Base-by-base conservation (phyloP, 2,888 invertebrate species). In the Conus canariensis region DNA sequence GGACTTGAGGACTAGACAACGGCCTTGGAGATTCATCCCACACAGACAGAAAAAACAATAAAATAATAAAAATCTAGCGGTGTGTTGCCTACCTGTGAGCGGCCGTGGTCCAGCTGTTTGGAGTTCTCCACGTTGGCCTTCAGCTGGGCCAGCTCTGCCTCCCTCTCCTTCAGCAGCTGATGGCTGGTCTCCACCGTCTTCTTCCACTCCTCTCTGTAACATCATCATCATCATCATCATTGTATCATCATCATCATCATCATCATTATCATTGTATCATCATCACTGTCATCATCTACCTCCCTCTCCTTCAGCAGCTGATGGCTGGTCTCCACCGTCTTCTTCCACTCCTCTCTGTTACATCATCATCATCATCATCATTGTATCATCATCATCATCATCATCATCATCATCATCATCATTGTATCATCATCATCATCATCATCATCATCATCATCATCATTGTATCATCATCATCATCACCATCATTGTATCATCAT, bases 321-420 rank as follows among this genome's bases (percentile, higher is more conserved):
- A 88, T 93, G 91, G 12, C 93, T 89, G 25, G 93, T 92, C 19
- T 92, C 90, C 58, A 94, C 86, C 16, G 91, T 90, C 90, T 92
- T 92, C 91, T 93, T 93, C 45, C 93, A 88, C 64, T 93, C 93
- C 88, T 94, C 93, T 77, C 95, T 95, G 93, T 86, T 92, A 16
- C 83, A 67, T n/a, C 25, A 64, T 58, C 85, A 59, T 56, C 59
- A 58, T 30, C 70, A n/a, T 80, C 30, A 14, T 80, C 74, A 9
- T 74, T 25, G n/a, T n/a, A 74, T 74, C 74, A n/a, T 74, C 74
- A 45, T 45, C 45, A 45, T 64, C 60, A 64, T 95, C 93, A 77
- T 87, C 60, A 64, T 64, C 60, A 64, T 95, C 93, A 77, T 87
- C 90, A 67, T n/a, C 59, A 85, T n/a, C 85, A 59, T 64, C 59